Evolutionary conservation across 2,888 invertebrate genomes (phyloP).

Genomic region (Sipunculus nudus): DNA sequence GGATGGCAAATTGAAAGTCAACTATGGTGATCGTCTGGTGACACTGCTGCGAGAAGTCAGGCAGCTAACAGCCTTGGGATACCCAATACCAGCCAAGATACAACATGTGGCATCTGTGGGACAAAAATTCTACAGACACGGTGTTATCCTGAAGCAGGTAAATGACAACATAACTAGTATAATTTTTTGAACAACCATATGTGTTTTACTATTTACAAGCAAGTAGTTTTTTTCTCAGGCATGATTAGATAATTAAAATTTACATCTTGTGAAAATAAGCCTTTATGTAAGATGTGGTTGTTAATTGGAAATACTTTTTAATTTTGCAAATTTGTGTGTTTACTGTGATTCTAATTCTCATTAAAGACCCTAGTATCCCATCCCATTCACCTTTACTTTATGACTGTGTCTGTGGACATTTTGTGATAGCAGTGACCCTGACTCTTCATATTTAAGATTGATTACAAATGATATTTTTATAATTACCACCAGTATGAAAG

Average conservation of each 20-base stretch:
- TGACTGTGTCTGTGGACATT: no score
- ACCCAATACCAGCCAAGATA: slow-evolving; percentile 79
- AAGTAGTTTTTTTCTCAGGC: neutral
- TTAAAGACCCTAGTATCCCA: no score
- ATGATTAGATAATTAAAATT: neutral
- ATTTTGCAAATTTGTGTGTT: no score
- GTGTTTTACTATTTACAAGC: neutral
- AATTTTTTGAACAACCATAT: neutral
- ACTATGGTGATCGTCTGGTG: slow-evolving; percentile 87
- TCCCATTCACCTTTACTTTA: no score
- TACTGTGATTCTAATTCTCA: no score
- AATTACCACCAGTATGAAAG: no score
- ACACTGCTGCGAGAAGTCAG: slow-evolving; percentile 87
- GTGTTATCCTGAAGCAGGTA: slow-evolving; percentile 88
- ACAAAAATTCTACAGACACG: slow-evolving; percentile 82
- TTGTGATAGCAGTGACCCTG: no score
- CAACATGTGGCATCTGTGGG: slow-evolving; percentile 78
- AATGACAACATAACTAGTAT: neutral
- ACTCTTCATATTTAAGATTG: no score
- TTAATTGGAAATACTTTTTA: neutral
- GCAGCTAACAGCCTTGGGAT: slow-evolving; percentile 84
- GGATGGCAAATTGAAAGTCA: slow-evolving; percentile 75
- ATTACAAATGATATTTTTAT: no score
- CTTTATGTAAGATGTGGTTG: neutral
- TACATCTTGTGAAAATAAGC: neutral